Percentiles rank a stretch among this genome's conserved stretches.
Evolutionary conservation across 2,888 invertebrate species (phyloP).

Genomic region (Nephrotoma flavescens): DNA sequence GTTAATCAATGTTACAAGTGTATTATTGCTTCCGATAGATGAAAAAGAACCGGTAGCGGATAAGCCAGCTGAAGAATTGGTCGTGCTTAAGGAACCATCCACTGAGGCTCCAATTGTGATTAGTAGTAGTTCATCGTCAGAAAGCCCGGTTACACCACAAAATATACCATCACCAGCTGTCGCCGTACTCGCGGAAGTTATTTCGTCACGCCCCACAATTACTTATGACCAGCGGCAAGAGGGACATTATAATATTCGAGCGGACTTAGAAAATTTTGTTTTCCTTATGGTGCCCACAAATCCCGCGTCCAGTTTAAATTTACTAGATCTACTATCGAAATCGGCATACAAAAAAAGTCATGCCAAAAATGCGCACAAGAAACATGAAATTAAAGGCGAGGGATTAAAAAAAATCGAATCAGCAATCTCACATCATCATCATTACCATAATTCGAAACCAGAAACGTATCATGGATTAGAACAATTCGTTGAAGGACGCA

Average conservation of each 20-base stretch:
- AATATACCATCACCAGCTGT: slow-evolving; percentile 15
- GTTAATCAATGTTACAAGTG: not conserved
- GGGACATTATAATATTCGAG: slow-evolving; percentile 56
- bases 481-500: slow-evolving; percentile 50
- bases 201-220: slow-evolving; percentile 19
- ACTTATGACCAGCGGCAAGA: slow-evolving; percentile 54
- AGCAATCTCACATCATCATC: slow-evolving; percentile 10
- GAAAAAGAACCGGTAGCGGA: not conserved
- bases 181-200: slow-evolving; percentile 12
- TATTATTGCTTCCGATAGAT: not conserved
- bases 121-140: not conserved
- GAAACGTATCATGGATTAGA: not conserved
- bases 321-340: slow-evolving; percentile 22
- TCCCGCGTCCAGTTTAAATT: slow-evolving; percentile 20
- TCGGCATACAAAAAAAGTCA: slow-evolving; percentile 15
- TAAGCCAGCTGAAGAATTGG: not conserved
- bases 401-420: slow-evolving; percentile 9
- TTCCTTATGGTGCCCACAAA: slow-evolving; percentile 46
- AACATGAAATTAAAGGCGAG: slow-evolving; percentile 9
- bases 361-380: not conserved
- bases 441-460: slow-evolving; percentile 11
- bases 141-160: not conserved
- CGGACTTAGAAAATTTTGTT: slow-evolving; percentile 59
- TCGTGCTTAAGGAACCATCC: not conserved
- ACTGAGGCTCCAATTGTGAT: not conserved